Percentiles rank a stretch among this genome's conserved stretches.
Conservation (phyloP, 2,797 vertebrate species). For the Aulostomus chinensis region DNA sequence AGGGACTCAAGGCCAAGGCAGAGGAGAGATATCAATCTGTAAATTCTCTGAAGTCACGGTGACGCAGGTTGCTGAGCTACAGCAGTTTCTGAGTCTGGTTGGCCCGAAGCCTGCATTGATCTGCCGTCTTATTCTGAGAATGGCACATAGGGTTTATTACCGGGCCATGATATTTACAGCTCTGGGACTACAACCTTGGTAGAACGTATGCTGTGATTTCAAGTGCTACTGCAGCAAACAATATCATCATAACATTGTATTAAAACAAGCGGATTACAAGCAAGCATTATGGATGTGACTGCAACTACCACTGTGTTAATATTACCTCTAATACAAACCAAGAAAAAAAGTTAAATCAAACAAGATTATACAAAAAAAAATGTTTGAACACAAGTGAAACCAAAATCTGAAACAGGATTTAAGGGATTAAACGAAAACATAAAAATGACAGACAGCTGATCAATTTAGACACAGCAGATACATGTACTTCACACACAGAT, state of each 20-base stretch:
- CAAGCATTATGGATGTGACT: neutral
- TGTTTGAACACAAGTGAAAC: slow-evolving; percentile 26
- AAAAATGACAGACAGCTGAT: slow-evolving; percentile 48
- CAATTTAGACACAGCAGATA: slow-evolving; percentile 49
- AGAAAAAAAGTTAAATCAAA: slow-evolving; percentile 45
- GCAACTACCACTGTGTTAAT: slow-evolving; percentile 36
- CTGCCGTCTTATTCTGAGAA: slow-evolving; percentile 13
- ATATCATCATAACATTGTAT: slow-evolving; percentile 7
- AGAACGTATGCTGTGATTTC: slow-evolving; percentile 26
- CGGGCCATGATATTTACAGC: slow-evolving; percentile 6
- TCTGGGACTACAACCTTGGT: neutral
- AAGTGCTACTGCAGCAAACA: slow-evolving; percentile 12
- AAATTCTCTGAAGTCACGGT: slow-evolving; percentile 60
- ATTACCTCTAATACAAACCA: slow-evolving; percentile 16
- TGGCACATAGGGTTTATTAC: slow-evolving; percentile 9
- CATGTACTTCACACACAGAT: slow-evolving; percentile 54
- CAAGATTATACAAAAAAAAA: slow-evolving; percentile 30
- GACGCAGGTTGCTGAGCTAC: slow-evolving; percentile 55
- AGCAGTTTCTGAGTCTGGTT: slow-evolving; percentile 23
- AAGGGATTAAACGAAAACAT: slow-evolving; percentile 32
- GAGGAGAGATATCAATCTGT: slow-evolving; percentile 47
- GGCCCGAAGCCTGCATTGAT: slow-evolving; percentile 25
- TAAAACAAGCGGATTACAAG: slow-evolving; percentile 24
- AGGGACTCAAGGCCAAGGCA: slow-evolving; percentile 52
- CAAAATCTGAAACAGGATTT: slow-evolving; percentile 24